These are phyloP conservation scores for Muricea muricata DNA, from an alignment of 92 coral and sea anemone genomes.

Conservation along the genomic window DNA sequence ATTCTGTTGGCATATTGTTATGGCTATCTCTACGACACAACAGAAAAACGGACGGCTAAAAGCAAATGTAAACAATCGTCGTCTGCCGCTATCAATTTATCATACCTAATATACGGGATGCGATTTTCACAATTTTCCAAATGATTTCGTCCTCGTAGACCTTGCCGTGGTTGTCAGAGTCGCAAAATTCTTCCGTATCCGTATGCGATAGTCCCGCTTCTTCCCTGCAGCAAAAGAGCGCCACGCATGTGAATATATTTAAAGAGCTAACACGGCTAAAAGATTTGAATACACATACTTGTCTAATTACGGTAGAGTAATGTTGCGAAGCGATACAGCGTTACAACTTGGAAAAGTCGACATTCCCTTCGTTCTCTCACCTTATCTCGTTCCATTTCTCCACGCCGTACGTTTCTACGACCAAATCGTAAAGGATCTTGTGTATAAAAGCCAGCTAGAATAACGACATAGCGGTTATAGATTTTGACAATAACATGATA, in stretches of 20 bases:
- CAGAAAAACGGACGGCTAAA: slow-evolving; percentile 6
- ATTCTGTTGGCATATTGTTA: background rate
- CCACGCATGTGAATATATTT: background rate
- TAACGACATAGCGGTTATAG: background rate
- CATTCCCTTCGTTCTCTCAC: background rate
- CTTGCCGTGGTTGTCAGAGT: slow-evolving; percentile 34
- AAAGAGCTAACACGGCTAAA: background rate
- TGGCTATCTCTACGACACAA: background rate
- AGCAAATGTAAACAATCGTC: slow-evolving; percentile 25
- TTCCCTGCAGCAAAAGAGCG: slow-evolving; percentile 7
- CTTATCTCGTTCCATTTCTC: slow-evolving; percentile 44
- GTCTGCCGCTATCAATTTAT: slow-evolving; percentile 23
- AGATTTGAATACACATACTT: slow-evolving; percentile 32
- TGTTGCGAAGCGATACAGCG: background rate
- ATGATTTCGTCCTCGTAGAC: slow-evolving; percentile 52
- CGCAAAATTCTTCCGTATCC: slow-evolving; percentile 37
- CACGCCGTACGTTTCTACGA: slow-evolving; percentile 32
- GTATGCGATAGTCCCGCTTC: slow-evolving; percentile 24
- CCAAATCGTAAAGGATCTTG: slow-evolving; percentile 35
- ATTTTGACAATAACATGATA: slow-evolving; percentile 15
- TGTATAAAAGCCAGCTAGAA: slow-evolving; percentile 38
- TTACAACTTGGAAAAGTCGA: background rate
- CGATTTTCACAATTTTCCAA: slow-evolving; percentile 54
- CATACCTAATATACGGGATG: slow-evolving; percentile 73
- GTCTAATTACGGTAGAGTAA: slow-evolving; percentile 8